phyloP scores from a whole-genome alignment of 2,797 vertebrate genomes.

The Chaetodon trifasciatus region DNA sequence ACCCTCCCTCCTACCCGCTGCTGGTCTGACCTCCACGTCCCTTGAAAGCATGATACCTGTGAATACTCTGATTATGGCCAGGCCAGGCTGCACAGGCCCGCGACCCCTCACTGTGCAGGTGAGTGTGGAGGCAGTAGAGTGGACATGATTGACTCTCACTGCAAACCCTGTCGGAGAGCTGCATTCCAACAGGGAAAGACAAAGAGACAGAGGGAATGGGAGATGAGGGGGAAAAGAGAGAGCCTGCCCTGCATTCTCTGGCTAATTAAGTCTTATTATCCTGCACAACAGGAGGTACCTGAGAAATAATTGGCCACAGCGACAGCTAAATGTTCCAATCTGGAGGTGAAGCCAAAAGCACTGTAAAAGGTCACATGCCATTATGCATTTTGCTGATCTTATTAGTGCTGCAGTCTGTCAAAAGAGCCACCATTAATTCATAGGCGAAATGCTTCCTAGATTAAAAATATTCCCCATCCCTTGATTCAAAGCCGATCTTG shows the following conservation, averaged over 20 bases:
- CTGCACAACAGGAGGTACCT: slow-evolving; percentile 85
- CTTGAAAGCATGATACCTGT: slow-evolving; percentile 78
- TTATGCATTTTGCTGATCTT: slow-evolving; percentile 80
- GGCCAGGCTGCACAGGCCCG: slow-evolving; percentile 54
- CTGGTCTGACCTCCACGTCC: slow-evolving; percentile 67
- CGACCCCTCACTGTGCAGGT: slow-evolving; percentile 73
- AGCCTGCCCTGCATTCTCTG: slow-evolving; percentile 66
- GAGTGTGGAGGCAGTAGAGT: slow-evolving; percentile 73
- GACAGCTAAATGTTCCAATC: slow-evolving; percentile 86
- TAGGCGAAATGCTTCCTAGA: slow-evolving; percentile 56
- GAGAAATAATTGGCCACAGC: slow-evolving; percentile 87
- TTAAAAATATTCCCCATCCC: slow-evolving; percentile 47
- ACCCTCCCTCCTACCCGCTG: slow-evolving; percentile 41
- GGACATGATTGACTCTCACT: slow-evolving; percentile 82
- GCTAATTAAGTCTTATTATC: slow-evolving; percentile 89
- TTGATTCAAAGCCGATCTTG: slow-evolving; percentile 64
- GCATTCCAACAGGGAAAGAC: slow-evolving; percentile 67
- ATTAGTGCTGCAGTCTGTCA: slow-evolving; percentile 80
- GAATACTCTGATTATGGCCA: slow-evolving; percentile 76
- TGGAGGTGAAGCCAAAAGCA: slow-evolving; percentile 83
- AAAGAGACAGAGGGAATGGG: slow-evolving; percentile 50
- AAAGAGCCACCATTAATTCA: slow-evolving; percentile 69
- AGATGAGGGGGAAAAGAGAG: slow-evolving; percentile 51
- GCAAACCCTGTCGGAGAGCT: slow-evolving; percentile 60
- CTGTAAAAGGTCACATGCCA: slow-evolving; percentile 83